phyloP scores from a whole-genome alignment of 2,113 vertebrate genomes.

The Mobula hypostoma region DNA sequence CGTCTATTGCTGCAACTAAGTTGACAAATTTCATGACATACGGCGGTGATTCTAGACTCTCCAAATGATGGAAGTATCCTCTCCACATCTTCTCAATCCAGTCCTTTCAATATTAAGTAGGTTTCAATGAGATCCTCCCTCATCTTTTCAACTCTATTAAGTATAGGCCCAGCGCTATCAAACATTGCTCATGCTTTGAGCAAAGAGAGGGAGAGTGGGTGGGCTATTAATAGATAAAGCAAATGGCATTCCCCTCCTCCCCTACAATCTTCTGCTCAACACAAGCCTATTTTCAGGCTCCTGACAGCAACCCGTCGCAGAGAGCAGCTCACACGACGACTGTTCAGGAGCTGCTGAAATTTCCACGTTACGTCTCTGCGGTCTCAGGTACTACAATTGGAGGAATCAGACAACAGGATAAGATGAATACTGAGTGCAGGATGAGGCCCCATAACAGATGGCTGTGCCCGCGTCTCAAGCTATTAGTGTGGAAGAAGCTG shows the following conservation, averaged over 20 bases:
- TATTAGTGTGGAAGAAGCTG: conserved; percentile 54
- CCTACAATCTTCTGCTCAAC: not conserved
- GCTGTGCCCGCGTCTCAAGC: conserved; percentile 58
- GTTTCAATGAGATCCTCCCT: too few species aligned
- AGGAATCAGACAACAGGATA: conserved; percentile 51
- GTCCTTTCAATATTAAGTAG: too few species aligned
- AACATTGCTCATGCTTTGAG: too few species aligned
- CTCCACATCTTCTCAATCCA: too few species aligned
- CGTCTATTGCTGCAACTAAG: too few species aligned
- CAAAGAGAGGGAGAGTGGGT: not conserved
- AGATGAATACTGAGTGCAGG: conserved; percentile 58
- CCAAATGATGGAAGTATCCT: too few species aligned
- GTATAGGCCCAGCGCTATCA: too few species aligned
- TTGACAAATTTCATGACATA: too few species aligned
- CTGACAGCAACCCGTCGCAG: conserved; percentile 40
- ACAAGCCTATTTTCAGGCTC: not conserved
- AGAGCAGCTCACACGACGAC: conserved; percentile 53
- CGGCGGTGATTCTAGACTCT: too few species aligned
- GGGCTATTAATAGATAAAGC: not conserved
- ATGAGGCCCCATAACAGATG: conserved; percentile 53
- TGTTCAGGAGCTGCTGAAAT: conserved; percentile 55
- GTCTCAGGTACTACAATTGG: conserved; percentile 57
- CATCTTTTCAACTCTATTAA: too few species aligned
- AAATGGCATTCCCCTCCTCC: not conserved
- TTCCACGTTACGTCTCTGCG: conserved; percentile 51